A percentile compares a stretch with the other conserved stretches of the same genome.
Conservation (phyloP, 2,888 invertebrate genomes). For the Drosophila borborema region DNA sequence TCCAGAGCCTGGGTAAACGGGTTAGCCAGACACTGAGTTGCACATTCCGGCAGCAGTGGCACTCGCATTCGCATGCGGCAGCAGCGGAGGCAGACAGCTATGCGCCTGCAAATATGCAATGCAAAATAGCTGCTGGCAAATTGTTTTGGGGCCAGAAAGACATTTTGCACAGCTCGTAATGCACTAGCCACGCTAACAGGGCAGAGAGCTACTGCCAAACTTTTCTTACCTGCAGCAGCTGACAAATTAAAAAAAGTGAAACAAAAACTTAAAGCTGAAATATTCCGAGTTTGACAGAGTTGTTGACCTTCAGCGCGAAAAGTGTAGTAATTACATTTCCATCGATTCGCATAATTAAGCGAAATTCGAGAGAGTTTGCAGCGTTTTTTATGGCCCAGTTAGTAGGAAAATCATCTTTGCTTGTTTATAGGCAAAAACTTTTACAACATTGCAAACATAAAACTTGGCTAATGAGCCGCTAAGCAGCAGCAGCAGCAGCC, state of each 20-base stretch:
- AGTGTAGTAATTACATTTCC: slow-evolving; percentile 18
- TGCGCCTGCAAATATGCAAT: slow-evolving; percentile 69
- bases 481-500: slow-evolving; percentile 49
- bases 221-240: slow-evolving; percentile 19
- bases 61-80: slow-evolving; percentile 7
- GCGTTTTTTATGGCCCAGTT: slow-evolving; percentile 42
- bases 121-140: slow-evolving; percentile 62
- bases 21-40: slow-evolving; percentile 47
- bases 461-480: slow-evolving; percentile 71
- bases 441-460: slow-evolving; percentile 57
- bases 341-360: slow-evolving; percentile 43
- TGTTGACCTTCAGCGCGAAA: slow-evolving; percentile 12
- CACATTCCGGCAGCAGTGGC: slow-evolving; percentile 45
- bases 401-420: slow-evolving; percentile 43
- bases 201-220: background rate
- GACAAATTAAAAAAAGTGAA: slow-evolving; percentile 15
- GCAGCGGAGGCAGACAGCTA: slow-evolving; percentile 43
- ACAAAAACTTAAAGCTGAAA: background rate
- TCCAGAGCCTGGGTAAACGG: slow-evolving; percentile 44
- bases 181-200: slow-evolving; percentile 26
- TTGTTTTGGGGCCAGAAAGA: slow-evolving; percentile 53
- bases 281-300: background rate
- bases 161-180: slow-evolving; percentile 46
- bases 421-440: slow-evolving; percentile 63
- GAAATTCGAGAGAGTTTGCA: slow-evolving; percentile 24